These are phyloP conservation scores for Pseudolycoriella hygida DNA, from an alignment of 2,888 invertebrate genomes.

Conservation along the genomic window DNA sequence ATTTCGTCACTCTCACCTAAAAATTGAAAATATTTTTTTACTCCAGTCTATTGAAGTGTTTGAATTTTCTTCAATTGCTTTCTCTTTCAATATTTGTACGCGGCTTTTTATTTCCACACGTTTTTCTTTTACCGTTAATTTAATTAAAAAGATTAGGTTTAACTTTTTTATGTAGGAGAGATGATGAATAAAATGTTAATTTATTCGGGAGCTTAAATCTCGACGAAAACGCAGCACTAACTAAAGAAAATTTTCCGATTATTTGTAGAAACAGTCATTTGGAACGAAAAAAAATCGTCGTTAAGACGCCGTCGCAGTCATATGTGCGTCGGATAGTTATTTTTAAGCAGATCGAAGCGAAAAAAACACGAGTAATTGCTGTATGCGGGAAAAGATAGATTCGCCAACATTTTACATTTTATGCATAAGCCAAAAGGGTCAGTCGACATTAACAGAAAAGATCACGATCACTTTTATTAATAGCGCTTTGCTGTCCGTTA, in stretches of 20 bases:
- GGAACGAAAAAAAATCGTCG: neutral
- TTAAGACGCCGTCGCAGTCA: neutral
- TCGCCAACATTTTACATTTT: neutral
- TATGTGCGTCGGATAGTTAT: neutral
- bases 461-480: constrained; percentile 1
- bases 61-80: too few species aligned
- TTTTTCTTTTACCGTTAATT: too few species aligned
- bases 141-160: too few species aligned
- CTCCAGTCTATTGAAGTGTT: too few species aligned
- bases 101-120: too few species aligned
- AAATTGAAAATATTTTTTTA: too few species aligned
- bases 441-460: neutral
- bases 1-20: too few species aligned
- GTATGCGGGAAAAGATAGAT: neutral
- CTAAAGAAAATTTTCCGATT: constrained; percentile 1
- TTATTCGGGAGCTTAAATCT: constrained; percentile 25
- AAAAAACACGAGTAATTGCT: too few species aligned
- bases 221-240: constrained; percentile 30
- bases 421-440: neutral
- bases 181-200: neutral
- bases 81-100: too few species aligned
- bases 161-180: neutral
- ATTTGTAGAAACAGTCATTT: neutral
- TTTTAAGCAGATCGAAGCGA: neutral
- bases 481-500: neutral